Evolutionary conservation across 1,140 invertebrate genomes (phyloP), one percentile per base, ranked within the genome.

Genomic region (Musca vetustissima): DNA sequence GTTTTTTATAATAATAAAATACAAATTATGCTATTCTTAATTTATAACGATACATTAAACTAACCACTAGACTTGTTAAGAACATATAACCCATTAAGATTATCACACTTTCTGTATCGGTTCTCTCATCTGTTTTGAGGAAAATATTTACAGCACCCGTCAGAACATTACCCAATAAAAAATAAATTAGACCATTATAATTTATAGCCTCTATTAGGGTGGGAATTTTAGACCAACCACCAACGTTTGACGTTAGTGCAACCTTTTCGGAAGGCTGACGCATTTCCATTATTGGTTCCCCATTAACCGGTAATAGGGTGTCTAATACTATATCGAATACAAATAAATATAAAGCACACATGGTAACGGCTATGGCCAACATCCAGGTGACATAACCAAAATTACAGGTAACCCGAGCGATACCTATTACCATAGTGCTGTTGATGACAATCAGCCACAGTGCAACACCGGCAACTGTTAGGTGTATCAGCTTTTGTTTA

Each of bases 391-490:
- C 88, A 76, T 94, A 97, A 2, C 89, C 85, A 1, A 89, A 75
- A 84, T 96, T 96, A 1, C 90, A 91, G 72, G 94, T 84, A 72
- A 92, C 86, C 76, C 95, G 83, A 43, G 91, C 90, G 73, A 89
- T 72, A 77, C 85, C 76, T 73, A 87, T 83, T 72, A 78, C 80
- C 69, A 75, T 67, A 71, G 88, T 77, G 71, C 83, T 79, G 55
- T 86, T 64, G 75, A 86, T 73, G 67, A 83, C 84, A 43, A 82
- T 69, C 8, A 83, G 64, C 75, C 87, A 86, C n/a, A 88, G 73
- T 59, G 86, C 48, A 14, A 84, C 71, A 2, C 82, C 75, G 36
- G 82, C 78, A 2, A 86, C 32, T 1, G 84, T 75, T 22, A 86
- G 72, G 71, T 84, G 83, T 15, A 65, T 74, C n/a, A 28, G 47